Evolutionary conservation across 2,113 vertebrate species (phyloP), one percentile per base, ranked within the genome.

Genomic region (Microcebus jonahi): DNA sequence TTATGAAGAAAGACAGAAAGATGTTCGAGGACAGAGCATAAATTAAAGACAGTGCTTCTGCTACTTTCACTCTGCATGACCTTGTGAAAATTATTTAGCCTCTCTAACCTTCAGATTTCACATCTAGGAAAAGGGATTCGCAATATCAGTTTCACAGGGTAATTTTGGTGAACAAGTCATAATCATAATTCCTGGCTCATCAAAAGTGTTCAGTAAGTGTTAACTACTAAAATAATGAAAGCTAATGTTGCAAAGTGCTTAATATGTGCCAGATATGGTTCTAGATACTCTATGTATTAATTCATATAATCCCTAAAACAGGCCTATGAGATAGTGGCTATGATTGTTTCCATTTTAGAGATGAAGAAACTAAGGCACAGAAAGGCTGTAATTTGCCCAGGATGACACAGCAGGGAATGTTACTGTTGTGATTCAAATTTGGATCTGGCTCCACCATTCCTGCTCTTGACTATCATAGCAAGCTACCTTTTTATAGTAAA

Each of bases 81-180:
- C 39, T 81, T 65, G 13, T 48, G 27, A 88, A 82, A 45, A 8
- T 55, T 82, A 90, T 25, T n/a, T 27, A 48, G 50, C 27, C 9
- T 76, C 75, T 81, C 20, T 87, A 23, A 83, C 39, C 92, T 57
- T 75, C 63, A 93, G 31, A 93, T 57, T 86, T 76, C 55, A 92
- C 18, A 55, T 85, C 75, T 68, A 2, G 55, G n/a, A 45, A 94
- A 83, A 80, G 34, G 14, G 36, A 39, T 83, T 91, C 67, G 79
- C 63, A 71, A 88, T 80, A 91, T 18, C 11, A 81, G 59, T 67
- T 88, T 88, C 8, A 48, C 2, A 94, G 27, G 29, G n/a, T 53
- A 48, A 76, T 81, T 88, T 92, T 95, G 68, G 68, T 63, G n/a
- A 89, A 39, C 75, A 92, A 59, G 14, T 91, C 29, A 82, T 85